Evolutionary conservation across 2,888 invertebrate genomes (phyloP).

Genomic region (Polietes domitor): DNA sequence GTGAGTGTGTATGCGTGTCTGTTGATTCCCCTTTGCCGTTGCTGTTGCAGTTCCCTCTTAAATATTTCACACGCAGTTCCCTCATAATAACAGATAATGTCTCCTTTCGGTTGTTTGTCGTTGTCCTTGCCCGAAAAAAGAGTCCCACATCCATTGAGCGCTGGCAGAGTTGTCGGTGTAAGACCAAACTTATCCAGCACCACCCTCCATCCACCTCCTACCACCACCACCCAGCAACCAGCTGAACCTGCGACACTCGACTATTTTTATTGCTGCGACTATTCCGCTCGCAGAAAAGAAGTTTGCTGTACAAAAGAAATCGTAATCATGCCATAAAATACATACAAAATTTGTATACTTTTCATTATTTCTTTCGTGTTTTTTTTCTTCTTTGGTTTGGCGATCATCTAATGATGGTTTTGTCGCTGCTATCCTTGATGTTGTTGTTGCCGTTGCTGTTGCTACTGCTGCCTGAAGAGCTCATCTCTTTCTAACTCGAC

Average conservation of each 20-base stretch:
- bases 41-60: background rate
- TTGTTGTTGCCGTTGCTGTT: conserved; percentile 15
- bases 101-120: background rate
- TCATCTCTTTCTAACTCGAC: conserved; percentile 81
- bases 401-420: conserved; percentile 52
- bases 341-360: conserved; percentile 67
- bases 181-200: background rate
- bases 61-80: background rate
- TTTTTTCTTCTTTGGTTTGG: conserved; percentile 39
- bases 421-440: conserved; percentile 51
- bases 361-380: conserved; percentile 53
- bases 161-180: background rate
- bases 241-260: conserved; percentile 4
- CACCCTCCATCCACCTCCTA: background rate
- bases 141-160: background rate
- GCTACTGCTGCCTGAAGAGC: conserved; percentile 68
- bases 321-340: conserved; percentile 72
- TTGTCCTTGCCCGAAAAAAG: background rate
- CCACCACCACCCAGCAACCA: background rate
- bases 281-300: conserved; percentile 64
- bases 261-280: conserved; percentile 51
- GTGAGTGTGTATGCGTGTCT: too few species aligned
- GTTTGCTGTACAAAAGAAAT: conserved; percentile 53
- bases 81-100: background rate
- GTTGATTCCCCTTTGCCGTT: too few species aligned